These are phyloP conservation scores for Oryzias melastigma DNA, from an alignment of 2,113 vertebrate genomes.

Conservation along the genomic window DNA sequence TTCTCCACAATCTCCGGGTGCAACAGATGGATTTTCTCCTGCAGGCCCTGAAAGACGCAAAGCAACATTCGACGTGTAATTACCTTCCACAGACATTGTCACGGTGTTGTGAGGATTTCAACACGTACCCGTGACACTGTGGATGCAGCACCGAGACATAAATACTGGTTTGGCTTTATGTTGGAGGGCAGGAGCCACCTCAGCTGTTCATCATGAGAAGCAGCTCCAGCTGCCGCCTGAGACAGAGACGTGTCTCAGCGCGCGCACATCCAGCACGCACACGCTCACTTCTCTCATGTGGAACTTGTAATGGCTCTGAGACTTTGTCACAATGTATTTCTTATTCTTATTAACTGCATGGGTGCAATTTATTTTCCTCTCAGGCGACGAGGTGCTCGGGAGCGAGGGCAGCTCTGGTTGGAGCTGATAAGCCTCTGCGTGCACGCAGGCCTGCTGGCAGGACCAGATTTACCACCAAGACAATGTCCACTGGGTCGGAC, in stretches of 20 bases:
- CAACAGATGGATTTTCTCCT: conserved; percentile 72
- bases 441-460: conserved; percentile 82
- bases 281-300: conserved; percentile 59
- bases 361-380: conserved; percentile 97
- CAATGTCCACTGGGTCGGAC: conserved; percentile 87
- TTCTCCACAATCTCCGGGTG: conserved; percentile 55
- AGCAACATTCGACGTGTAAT: conserved; percentile 77
- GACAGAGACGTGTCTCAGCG: conserved; percentile 35
- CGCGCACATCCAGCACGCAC: conserved; percentile 61
- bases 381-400: conserved; percentile 84
- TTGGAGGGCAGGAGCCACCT: conserved; percentile 29
- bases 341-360: conserved; percentile 94
- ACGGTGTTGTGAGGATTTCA: conserved; percentile 62
- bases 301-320: conserved; percentile 80
- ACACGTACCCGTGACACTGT: conserved; percentile 66
- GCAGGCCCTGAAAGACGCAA: conserved; percentile 67
- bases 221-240: conserved; percentile 25
- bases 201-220: conserved; percentile 57
- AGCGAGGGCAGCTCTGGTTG: conserved; percentile 85
- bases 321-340: conserved; percentile 87
- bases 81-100: conserved; percentile 65
- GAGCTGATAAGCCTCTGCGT: conserved; percentile 88
- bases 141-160: conserved; percentile 59
- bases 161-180: conserved; percentile 61
- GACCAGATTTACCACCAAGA: conserved; percentile 89